These are phyloP conservation scores for Pluvianellus socialis DNA, from an alignment of 2,113 vertebrate genomes.

Conservation along the genomic window DNA sequence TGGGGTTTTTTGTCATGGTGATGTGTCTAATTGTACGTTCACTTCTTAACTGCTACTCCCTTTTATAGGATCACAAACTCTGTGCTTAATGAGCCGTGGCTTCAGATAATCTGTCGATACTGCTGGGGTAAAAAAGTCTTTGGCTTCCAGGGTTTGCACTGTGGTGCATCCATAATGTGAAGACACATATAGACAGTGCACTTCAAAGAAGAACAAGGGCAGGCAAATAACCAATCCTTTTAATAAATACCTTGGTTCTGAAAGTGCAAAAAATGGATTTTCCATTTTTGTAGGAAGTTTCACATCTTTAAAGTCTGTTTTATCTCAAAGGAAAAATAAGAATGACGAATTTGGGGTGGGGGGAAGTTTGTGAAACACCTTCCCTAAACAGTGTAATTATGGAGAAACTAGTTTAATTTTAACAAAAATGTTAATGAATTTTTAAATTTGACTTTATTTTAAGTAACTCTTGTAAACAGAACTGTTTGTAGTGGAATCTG, in stretches of 20 bases:
- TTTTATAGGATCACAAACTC: not conserved
- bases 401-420: not conserved
- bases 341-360: accelerated
- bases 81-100: not conserved
- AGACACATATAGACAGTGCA: not conserved
- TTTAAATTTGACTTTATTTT: not conserved
- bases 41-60: not conserved
- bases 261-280: not conserved
- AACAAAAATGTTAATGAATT: not conserved
- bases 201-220: not conserved
- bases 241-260: not conserved
- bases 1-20: not conserved
- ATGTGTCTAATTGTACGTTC: not conserved
- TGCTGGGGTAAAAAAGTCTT: not conserved
- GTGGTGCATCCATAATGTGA: not conserved
- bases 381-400: not conserved
- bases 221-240: not conserved
- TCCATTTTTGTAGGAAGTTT: not conserved
- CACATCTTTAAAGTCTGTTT: not conserved
- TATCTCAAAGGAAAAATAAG: not conserved
- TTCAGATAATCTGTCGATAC: not conserved
- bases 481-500: not conserved
- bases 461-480: not conserved
- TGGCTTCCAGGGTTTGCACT: not conserved
- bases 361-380: not conserved